Evolutionary conservation across 2,797 vertebrate genomes (phyloP).

Genomic region (Poeciliopsis paucimaculata): DNA sequence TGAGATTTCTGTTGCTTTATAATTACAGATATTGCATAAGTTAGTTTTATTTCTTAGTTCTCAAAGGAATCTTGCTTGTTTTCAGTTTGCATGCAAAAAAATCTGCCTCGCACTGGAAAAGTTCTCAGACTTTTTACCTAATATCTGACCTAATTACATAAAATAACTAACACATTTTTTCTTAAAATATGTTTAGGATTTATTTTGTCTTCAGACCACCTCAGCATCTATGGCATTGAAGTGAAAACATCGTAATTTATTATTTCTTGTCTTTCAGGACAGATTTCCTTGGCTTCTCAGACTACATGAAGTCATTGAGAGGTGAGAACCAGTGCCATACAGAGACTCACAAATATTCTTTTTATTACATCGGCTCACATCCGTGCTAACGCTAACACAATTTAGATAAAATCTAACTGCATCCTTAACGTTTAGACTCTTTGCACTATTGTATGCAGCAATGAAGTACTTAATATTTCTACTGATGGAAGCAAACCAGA

Average conservation of each 20-base stretch:
- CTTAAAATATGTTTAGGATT: not conserved
- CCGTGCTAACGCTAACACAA: not conserved
- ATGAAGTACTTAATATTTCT: conserved; percentile 4
- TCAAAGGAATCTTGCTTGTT: not conserved
- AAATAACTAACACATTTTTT: not conserved
- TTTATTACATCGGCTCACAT: not conserved
- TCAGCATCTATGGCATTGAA: not conserved
- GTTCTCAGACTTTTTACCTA: not conserved
- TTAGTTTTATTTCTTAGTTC: not conserved
- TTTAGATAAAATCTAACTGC: not conserved
- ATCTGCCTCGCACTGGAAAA: not conserved
- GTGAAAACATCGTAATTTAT: not conserved
- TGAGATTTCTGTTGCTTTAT: not conserved
- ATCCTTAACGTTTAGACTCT: not conserved
- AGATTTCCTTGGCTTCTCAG: conserved; percentile 89
- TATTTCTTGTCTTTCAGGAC: conserved; percentile 78
- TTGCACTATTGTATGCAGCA: not conserved
- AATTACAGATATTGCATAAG: too few species aligned
- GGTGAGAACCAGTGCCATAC: conserved; percentile 70
- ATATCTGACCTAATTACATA: not conserved
- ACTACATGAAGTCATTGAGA: conserved; percentile 84
- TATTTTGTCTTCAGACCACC: not conserved
- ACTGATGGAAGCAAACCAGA: conserved; percentile 19
- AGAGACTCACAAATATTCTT: not conserved
- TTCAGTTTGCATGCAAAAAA: not conserved